Evolutionary conservation across 2,113 vertebrate genomes (phyloP), one percentile per base, ranked within the genome.

Genomic region (Nannobrachium achirus): DNA sequence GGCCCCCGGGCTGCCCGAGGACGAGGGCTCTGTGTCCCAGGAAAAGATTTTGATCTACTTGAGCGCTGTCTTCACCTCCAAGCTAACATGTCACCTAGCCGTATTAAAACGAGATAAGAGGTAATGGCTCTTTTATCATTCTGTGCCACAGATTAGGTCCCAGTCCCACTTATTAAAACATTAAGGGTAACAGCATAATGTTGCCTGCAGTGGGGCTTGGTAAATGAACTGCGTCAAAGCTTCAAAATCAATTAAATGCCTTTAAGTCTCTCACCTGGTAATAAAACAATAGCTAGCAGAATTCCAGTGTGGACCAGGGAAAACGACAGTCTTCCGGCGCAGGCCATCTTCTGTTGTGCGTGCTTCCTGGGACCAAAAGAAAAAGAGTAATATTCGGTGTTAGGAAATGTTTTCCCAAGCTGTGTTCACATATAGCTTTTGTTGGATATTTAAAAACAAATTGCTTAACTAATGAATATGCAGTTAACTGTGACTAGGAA

Each of bases 201-300:
- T 46, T 46, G 8, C 15, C 6, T 41, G 1, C 10, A 10, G 4
- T 61, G 0, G 45, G 0, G 0, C 4, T 58, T 25, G 15, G 10
- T 14, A 10, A n/a, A 42, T 48, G 1, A 38, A 2, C 25, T 18
- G 9, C 40, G 10, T 20, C n/a, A 39, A 49, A 58, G 11, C 8
- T 53, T 19, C 11, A 55, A 64, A n/a, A 5, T 10, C 0, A 42
- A 13, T 13, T 13, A 13, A 48, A 48, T 48, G 6, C 46, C n/a
- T 48, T 48, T 2, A 50, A 15, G 19, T 49, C 73, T 64, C 72
- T 92, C 78, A 94, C 93, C 91, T 87, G 92, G 84, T 73, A 94
- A 73, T 62, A 92, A 84, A 61, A 90, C 80, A 10, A 82, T 13
- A 8, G 79, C 80, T 9, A 94, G 70, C 69, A 92, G 78, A 65